Percentiles rank a stretch among this genome's conserved stretches.
phyloP scores from a whole-genome alignment of 2,888 invertebrate species.

The Meteorus colon region DNA sequence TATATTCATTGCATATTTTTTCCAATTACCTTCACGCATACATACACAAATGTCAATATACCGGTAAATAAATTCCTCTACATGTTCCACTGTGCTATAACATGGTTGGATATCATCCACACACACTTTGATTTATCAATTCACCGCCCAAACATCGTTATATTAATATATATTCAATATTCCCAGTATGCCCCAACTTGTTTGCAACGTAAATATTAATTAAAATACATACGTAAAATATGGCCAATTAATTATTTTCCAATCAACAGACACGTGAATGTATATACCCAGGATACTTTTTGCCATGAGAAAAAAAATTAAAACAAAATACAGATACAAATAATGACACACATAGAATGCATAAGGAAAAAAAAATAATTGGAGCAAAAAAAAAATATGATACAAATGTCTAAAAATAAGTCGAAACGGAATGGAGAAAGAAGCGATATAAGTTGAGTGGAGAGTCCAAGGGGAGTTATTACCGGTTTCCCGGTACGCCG shows the following conservation, averaged over 20 bases:
- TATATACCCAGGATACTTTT: not conserved
- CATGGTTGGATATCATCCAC: no score
- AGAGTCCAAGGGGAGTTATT: conserved; percentile 31
- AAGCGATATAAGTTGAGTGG: not conserved
- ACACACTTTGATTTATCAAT: no score
- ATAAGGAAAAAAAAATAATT: conserved; percentile 5
- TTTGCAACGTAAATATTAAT: not conserved
- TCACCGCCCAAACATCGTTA: no score
- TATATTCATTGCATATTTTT: no score
- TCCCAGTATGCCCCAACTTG: no score
- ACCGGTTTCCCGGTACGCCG: conserved; percentile 35
- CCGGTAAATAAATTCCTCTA: no score
- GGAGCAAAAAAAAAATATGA: not conserved
- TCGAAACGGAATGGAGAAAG: not conserved
- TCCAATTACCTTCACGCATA: no score
- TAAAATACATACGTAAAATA: not conserved
- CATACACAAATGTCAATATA: no score
- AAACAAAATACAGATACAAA: not conserved
- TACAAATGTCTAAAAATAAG: conserved; percentile 9
- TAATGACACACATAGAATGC: not conserved
- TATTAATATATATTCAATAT: no score
- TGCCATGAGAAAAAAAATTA: not conserved
- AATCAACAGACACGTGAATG: conserved; percentile 5
- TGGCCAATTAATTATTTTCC: not conserved
- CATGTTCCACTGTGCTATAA: no score